Evolutionary conservation across 2,888 invertebrate species (phyloP).

Genomic region (Branchipolynoe longqiensis): DNA sequence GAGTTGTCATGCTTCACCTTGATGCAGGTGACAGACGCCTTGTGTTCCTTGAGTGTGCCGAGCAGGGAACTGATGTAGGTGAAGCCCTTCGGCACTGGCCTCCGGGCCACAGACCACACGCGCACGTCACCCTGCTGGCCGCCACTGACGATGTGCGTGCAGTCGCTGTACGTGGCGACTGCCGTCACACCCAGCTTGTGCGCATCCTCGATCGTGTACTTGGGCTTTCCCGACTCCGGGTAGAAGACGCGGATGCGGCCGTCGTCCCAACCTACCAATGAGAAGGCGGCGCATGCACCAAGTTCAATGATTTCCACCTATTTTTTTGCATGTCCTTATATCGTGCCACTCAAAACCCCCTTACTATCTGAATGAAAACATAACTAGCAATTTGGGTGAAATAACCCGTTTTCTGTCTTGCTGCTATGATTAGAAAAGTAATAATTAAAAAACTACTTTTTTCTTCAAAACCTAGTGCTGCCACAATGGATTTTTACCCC

Average conservation of each 20-base stretch:
- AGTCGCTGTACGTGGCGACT: constrained; percentile 88
- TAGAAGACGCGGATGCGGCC: constrained; percentile 82
- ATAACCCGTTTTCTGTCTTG: no score
- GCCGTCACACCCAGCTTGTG: constrained; percentile 95
- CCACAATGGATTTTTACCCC: no score
- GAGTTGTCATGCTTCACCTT: constrained; percentile 89
- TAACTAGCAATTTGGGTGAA: no score
- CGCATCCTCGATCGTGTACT: constrained; percentile 92
- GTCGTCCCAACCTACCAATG: constrained; percentile 83
- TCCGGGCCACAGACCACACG: constrained; percentile 74
- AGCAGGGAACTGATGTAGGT: constrained; percentile 81
- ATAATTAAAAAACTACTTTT: no score
- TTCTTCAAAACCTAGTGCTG: no score
- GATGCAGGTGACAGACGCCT: constrained; percentile 92
- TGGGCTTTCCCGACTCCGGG: constrained; percentile 87
- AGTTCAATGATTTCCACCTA: no score
- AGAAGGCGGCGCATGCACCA: no score
- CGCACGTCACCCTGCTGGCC: constrained; percentile 93
- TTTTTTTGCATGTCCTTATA: no score
- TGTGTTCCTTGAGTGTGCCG: constrained; percentile 91
- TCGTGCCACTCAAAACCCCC: no score
- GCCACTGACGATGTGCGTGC: constrained; percentile 90
- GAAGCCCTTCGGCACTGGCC: neutral
- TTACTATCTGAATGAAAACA: no score
- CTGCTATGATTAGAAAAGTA: no score